These are phyloP conservation scores for Aporophyla nigra DNA, from an alignment of 2,888 invertebrate species.

Conservation along the genomic window DNA sequence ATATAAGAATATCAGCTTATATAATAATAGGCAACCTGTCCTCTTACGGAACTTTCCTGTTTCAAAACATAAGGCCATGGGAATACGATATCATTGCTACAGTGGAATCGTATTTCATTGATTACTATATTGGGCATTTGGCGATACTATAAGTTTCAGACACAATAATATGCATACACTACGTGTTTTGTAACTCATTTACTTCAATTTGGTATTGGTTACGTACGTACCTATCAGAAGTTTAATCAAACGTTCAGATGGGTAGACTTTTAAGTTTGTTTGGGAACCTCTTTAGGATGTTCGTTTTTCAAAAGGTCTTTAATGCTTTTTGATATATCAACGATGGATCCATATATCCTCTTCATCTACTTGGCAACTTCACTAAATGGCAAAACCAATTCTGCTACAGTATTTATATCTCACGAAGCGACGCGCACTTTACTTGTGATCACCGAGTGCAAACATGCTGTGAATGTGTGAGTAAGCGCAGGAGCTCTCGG, in stretches of 20 bases:
- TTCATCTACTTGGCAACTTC: background rate
- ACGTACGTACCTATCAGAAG: background rate
- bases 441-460: no score
- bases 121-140: background rate
- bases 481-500: no score
- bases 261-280: background rate
- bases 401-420: background rate
- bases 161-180: background rate
- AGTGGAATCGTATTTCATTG: slow-evolving; percentile 20
- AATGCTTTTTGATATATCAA: background rate
- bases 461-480: no score
- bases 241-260: background rate
- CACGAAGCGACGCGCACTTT: no score
- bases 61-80: slow-evolving; percentile 47
- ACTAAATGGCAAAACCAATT: background rate
- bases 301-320: background rate
- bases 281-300: background rate
- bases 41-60: slow-evolving; percentile 17
- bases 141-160: background rate
- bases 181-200: background rate
- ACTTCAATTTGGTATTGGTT: background rate
- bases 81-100: slow-evolving; percentile 19
- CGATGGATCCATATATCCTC: background rate
- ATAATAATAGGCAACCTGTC: background rate
- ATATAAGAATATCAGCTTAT: background rate